phyloP scores from a whole-genome alignment of 1,140 invertebrate species.

The Neotoxoptera formosana region DNA sequence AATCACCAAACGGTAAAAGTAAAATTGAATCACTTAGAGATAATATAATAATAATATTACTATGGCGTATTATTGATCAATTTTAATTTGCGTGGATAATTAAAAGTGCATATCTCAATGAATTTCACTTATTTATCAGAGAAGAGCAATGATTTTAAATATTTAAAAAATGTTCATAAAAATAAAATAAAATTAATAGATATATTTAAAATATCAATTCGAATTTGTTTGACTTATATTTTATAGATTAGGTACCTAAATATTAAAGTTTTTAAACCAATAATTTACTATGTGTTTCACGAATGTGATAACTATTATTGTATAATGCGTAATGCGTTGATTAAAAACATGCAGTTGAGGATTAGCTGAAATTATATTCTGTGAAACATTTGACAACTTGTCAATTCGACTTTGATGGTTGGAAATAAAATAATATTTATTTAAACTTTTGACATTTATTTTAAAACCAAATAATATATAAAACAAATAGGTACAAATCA shows the following conservation, averaged over 20 bases:
- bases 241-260: neutral
- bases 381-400: slow-evolving; percentile 11
- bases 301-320: too few species aligned
- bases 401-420: neutral
- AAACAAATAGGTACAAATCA: neutral
- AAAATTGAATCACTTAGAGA: too few species aligned
- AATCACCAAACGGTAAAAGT: too few species aligned
- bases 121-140: too few species aligned
- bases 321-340: neutral
- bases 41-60: too few species aligned
- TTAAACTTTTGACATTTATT: neutral
- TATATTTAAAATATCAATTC: neutral
- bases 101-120: too few species aligned
- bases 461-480: neutral
- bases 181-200: too few species aligned
- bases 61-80: too few species aligned
- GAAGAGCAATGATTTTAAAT: too few species aligned
- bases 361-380: neutral
- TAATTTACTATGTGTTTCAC: neutral
- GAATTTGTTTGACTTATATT: too few species aligned
- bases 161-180: too few species aligned
- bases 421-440: neutral
- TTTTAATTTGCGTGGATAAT: too few species aligned
- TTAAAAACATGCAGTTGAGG: neutral
- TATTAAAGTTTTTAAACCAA: neutral